Evolutionary conservation across 2,888 invertebrate genomes (phyloP), one percentile per base, ranked within the genome.

Genomic region (Hemistola chrysoprasaria): DNA sequence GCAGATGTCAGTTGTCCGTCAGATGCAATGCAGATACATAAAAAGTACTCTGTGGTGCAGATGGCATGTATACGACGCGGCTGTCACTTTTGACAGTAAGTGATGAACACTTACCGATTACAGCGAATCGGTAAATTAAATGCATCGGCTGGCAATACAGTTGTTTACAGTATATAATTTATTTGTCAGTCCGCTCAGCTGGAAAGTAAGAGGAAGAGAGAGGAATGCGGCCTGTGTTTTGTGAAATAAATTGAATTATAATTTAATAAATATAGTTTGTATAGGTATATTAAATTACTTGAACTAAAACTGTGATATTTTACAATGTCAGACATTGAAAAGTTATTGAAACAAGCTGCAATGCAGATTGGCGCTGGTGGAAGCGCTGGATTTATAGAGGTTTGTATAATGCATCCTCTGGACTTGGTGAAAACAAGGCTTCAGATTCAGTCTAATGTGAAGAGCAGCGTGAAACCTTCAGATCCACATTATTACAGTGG

Each of bases 351-450:
- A 71, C 92, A 95, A 76, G 95, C 93, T 37, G 92, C 91, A 0
- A 93, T 96, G 83, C 96, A 96, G 86, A 92, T 96, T 61, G 93
- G 93, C 30, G 94, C 97, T 47, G 97, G 97, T 47, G 97, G 97
- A 38, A 95, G 95, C 53, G 97, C 97, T 62, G 96, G 96, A 75
- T 97, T 98, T 79, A 92, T 97, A 31, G 98, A 98, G 91, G 97
- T 98, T 47, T 97, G 96, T 74, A 93, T 98, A 34, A 98, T 98
- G 98, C 98, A 98, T 83, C 98, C 98, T 0, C 84, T 98, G 71
- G 98, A 98, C 81, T 90, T 98, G 44, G 93, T 98, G 1, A 98
- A 98, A 86, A 98, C 98, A 1, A 91, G 98, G 57, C 48, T 88
- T 34, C 88, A 88, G 50, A 56, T 87, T 22, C 88, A 88, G 50